A percentile compares a stretch with the other conserved stretches of the same genome.
Conservation (phyloP, 2,797 vertebrate species). For the Malurus leucopterus region DNA sequence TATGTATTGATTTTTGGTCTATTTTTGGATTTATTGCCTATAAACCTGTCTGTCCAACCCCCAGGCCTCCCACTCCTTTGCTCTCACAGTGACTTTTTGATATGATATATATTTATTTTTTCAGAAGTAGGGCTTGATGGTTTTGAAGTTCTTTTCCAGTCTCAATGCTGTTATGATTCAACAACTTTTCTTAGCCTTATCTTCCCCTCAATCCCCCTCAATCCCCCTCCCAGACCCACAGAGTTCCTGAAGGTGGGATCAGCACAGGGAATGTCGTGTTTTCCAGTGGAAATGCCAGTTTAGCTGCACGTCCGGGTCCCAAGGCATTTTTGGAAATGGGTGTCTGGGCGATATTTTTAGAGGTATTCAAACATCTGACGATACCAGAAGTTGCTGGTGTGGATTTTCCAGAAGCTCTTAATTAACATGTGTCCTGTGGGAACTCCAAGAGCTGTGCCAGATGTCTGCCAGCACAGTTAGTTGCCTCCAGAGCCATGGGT, state of each 20-base stretch:
- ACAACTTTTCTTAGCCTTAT: neutral
- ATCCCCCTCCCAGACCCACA: neutral
- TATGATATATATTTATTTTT: neutral
- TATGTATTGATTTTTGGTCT: neutral
- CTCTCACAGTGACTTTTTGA: neutral
- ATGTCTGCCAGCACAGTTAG: neutral
- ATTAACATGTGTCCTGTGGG: neutral
- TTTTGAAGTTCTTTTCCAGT: neutral
- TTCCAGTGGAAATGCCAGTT: neutral
- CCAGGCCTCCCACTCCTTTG: accelerated
- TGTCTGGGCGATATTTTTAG: neutral
- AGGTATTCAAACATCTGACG: neutral
- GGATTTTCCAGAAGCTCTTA: conserved; percentile 34
- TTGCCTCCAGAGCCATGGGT: neutral
- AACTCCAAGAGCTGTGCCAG: neutral
- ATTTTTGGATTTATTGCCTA: neutral
- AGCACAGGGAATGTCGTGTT: neutral
- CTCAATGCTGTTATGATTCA: neutral
- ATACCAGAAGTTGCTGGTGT: neutral
- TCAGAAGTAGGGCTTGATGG: neutral
- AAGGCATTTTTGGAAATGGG: neutral
- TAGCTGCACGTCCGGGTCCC: accelerated
- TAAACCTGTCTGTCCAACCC: neutral
- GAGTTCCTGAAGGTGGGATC: neutral
- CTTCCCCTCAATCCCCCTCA: too few species aligned